phyloP scores from a whole-genome alignment of 2,888 invertebrate species.

The Thyatira batis region DNA sequence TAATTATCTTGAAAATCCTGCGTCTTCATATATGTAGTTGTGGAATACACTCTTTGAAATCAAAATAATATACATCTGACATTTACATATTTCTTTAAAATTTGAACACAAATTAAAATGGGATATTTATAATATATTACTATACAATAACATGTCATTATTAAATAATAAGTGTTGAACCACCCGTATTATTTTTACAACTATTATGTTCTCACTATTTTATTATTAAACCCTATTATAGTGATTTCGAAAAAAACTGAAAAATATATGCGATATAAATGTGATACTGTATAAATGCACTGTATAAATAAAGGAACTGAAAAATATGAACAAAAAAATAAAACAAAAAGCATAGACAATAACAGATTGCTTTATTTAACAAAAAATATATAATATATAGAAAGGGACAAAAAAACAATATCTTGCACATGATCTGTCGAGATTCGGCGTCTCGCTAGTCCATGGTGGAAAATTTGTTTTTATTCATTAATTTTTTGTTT shows the following conservation, averaged over 20 bases:
- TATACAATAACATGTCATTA: conserved; percentile 1
- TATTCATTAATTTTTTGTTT: conserved; percentile 10
- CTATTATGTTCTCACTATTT: conserved; percentile 72
- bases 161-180: conserved; percentile 53
- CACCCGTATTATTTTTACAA: conserved; percentile 70
- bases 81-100: neutral
- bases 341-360: conserved; percentile 78
- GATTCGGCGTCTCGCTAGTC: conserved; percentile 38
- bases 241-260: conserved; percentile 31
- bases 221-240: conserved; percentile 47
- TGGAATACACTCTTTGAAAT: neutral
- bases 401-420: conserved; percentile 69
- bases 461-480: conserved; percentile 72
- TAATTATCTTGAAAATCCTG: neutral
- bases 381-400: conserved; percentile 82
- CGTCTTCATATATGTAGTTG: neutral
- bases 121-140: neutral
- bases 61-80: neutral
- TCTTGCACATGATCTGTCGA: conserved; percentile 68
- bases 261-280: conserved; percentile 24
- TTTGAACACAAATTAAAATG: neutral
- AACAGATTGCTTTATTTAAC: conserved; percentile 83
- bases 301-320: conserved; percentile 22
- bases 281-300: conserved; percentile 9
- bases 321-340: conserved; percentile 51